A percentile compares a stretch with the other conserved stretches of the same genome.
Conservation (phyloP, 1,140 invertebrate species). For the Globodera rostochiensis region DNA sequence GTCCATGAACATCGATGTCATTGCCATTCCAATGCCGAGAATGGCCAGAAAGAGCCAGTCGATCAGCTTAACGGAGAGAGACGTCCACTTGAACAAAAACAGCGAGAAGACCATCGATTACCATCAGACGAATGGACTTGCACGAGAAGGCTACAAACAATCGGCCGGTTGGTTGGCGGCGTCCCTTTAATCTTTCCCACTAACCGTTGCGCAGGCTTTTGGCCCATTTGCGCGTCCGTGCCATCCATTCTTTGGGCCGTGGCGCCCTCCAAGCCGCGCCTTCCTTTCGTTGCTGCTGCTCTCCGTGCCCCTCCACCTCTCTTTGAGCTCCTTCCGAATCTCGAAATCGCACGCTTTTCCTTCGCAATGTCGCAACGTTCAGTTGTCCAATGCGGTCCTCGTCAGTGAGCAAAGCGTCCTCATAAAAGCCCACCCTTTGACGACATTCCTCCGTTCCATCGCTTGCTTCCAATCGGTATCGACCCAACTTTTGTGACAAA, state of each 20-base stretch:
- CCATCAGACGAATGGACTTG: constrained; percentile 31
- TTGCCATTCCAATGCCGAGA: constrained; percentile 59
- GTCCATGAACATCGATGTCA: constrained; percentile 59
- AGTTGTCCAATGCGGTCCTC: background rate
- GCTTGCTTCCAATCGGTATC: constrained; percentile 50
- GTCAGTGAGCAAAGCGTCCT: background rate
- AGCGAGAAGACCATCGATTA: background rate
- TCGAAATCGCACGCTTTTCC: constrained; percentile 53
- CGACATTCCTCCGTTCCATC: constrained; percentile 39
- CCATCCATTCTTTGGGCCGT: background rate
- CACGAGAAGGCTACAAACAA: constrained; percentile 33
- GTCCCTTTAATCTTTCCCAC: background rate
- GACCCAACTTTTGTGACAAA: constrained; percentile 41
- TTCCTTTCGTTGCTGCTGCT: constrained; percentile 38
- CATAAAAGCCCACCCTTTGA: constrained; percentile 16
- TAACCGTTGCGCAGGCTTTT: background rate
- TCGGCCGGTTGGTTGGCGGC: background rate
- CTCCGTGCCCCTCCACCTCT: constrained; percentile 37
- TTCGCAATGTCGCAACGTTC: constrained; percentile 17
- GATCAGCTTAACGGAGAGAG: constrained; percentile 34
- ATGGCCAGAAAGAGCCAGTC: constrained; percentile 62
- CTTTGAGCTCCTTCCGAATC: constrained; percentile 17
- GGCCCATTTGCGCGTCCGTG: background rate
- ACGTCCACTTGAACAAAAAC: constrained; percentile 2
- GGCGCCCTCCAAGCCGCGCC: constrained; percentile 27